Conservation (phyloP, 2,113 vertebrate genomes). For the Sorex araneus region DNA sequence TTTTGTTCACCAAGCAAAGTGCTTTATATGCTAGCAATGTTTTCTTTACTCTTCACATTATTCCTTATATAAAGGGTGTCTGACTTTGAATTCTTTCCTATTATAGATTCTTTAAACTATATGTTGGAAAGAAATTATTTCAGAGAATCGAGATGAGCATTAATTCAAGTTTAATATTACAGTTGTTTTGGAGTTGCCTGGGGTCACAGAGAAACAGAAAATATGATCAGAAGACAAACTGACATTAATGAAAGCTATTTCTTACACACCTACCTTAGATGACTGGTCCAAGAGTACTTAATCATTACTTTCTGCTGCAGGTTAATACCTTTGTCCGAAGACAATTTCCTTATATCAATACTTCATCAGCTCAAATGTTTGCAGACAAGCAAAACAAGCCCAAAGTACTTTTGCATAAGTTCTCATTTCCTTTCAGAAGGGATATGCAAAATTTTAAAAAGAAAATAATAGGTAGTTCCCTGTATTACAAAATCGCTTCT, state of each 20-base stretch:
- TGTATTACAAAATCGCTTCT: background rate
- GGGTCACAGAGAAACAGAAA: slow-evolving; percentile 28
- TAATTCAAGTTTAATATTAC: slow-evolving; percentile 37
- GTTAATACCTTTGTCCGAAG: slow-evolving; percentile 43
- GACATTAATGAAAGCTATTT: background rate
- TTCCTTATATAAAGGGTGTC: background rate
- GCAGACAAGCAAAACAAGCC: slow-evolving; percentile 70
- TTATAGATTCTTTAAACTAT: slow-evolving; percentile 43
- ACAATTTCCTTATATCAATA: slow-evolving; percentile 59
- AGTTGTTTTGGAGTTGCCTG: background rate
- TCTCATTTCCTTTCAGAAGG: slow-evolving; percentile 66
- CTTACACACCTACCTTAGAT: background rate
- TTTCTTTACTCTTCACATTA: slow-evolving; percentile 33
- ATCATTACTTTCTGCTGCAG: background rate
- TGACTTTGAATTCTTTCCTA: background rate
- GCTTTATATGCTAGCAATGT: background rate
- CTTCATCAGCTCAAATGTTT: slow-evolving; percentile 68
- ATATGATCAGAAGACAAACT: slow-evolving; percentile 3
- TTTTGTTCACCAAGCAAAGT: background rate
- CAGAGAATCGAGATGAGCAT: background rate
- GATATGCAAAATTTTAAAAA: slow-evolving; percentile 61
- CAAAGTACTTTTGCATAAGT: slow-evolving; percentile 75
- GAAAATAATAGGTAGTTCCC: background rate
- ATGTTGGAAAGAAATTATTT: slow-evolving; percentile 1
- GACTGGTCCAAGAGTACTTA: background rate